A percentile compares a stretch with the other conserved stretches of the same genome.
phyloP scores from a whole-genome alignment of 2,113 vertebrate genomes.

The Crotalus helleri region DNA sequence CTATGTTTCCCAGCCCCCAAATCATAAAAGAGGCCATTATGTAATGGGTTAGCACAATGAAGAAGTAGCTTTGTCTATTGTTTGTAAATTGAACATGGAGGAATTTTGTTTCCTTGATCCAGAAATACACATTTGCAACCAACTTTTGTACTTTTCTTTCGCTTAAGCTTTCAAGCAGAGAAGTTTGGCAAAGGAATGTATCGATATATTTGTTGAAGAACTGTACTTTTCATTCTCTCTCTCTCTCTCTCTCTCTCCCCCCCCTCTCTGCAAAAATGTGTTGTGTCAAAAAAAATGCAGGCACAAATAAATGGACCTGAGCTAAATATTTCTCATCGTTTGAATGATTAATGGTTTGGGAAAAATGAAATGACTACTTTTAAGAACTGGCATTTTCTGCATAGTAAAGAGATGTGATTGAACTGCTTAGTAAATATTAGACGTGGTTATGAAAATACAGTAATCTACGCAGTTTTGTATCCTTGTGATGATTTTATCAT shows the following conservation, averaged over 20 bases:
- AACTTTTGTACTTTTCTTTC: slow-evolving; percentile 61
- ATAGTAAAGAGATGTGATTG: slow-evolving; percentile 19
- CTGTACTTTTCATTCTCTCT: slow-evolving; percentile 27
- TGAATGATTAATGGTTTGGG: slow-evolving; percentile 32
- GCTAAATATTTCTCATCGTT: slow-evolving; percentile 43
- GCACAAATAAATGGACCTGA: slow-evolving; percentile 23
- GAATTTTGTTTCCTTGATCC: background rate
- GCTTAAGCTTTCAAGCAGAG: slow-evolving; percentile 54
- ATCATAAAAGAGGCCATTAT: background rate
- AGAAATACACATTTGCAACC: slow-evolving; percentile 56
- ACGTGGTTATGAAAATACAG: background rate
- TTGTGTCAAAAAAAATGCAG: slow-evolving; percentile 19
- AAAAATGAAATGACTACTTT: slow-evolving; percentile 53
- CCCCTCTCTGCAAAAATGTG: slow-evolving; percentile 31
- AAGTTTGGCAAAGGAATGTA: slow-evolving; percentile 28
- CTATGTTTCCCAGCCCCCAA: background rate
- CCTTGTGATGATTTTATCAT: background rate
- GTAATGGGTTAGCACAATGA: background rate
- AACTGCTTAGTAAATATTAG: background rate
- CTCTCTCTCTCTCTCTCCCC: too few relatives aligned
- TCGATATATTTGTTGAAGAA: slow-evolving; percentile 61
- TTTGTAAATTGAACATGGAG: background rate
- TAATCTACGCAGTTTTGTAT: background rate
- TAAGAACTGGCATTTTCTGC: slow-evolving; percentile 38
- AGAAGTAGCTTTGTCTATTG: background rate